phyloP scores from a whole-genome alignment of 2,888 invertebrate genomes.

The Amiota minor region DNA sequence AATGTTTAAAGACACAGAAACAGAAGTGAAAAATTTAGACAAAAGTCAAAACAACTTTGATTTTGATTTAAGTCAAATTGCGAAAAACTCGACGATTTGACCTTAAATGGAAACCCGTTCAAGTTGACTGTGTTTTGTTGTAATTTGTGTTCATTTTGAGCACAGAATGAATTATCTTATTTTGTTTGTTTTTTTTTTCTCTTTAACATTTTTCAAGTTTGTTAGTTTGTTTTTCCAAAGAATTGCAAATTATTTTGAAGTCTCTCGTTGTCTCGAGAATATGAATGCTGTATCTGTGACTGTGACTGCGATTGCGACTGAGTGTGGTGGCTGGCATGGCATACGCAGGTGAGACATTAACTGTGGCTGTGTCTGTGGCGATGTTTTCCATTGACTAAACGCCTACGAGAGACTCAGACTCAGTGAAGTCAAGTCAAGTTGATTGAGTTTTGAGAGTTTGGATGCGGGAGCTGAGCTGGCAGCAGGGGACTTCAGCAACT shows the following conservation, averaged over 20 bases:
- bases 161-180: constrained; percentile 8
- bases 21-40: background rate
- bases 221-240: constrained; percentile 57
- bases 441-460: no score
- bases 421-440: background rate
- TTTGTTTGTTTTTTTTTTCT: constrained; percentile 26
- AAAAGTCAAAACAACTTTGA: constrained; percentile 57
- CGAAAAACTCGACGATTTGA: constrained; percentile 60
- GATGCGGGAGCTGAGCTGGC: background rate
- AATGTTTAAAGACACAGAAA: background rate
- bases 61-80: constrained; percentile 51
- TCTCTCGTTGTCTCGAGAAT: constrained; percentile 16
- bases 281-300: no score
- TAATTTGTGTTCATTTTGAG: background rate
- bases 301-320: constrained; percentile 24
- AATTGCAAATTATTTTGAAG: constrained; percentile 64
- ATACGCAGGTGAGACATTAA: no score
- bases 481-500: constrained; percentile 13
- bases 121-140: constrained; percentile 11
- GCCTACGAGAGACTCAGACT: constrained; percentile 55
- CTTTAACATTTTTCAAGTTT: constrained; percentile 34
- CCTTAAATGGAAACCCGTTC: constrained; percentile 65
- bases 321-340: constrained; percentile 32
- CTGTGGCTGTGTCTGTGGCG: no score
- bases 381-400: constrained; percentile 47